These are phyloP conservation scores for Platyrinchus mystaceus DNA, from an alignment of 2,797 vertebrate species.

Conservation along the genomic window DNA sequence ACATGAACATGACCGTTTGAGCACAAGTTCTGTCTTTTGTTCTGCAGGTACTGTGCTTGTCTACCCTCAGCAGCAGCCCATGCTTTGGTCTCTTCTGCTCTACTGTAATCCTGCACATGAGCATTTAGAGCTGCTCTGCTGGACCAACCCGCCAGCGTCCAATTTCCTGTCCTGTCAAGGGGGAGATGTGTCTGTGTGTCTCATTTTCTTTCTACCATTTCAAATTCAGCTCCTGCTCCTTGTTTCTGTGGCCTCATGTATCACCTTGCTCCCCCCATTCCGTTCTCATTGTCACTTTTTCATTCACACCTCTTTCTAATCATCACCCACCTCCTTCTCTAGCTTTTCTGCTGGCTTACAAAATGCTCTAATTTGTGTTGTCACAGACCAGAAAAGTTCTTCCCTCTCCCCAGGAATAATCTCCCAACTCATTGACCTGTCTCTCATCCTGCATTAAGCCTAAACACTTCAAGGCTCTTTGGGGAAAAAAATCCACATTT, in stretches of 20 bases:
- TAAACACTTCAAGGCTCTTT: not conserved
- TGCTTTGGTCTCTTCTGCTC: not conserved
- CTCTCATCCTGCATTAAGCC: not conserved
- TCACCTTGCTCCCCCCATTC: not conserved
- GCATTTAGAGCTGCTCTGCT: not conserved
- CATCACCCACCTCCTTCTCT: not conserved
- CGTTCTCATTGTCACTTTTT: not conserved
- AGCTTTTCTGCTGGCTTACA: not conserved
- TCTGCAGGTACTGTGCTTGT: not conserved
- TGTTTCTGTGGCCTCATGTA: not conserved
- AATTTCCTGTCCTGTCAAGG: not conserved
- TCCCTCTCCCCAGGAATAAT: not conserved
- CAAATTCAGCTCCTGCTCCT: not conserved
- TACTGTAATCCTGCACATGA: not conserved
- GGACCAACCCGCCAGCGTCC: not conserved
- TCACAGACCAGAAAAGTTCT: not conserved
- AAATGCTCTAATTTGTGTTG: not conserved
- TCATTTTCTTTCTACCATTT: not conserved
- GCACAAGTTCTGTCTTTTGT: not conserved
- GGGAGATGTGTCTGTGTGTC: not conserved
- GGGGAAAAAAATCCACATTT: not conserved
- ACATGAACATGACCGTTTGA: accelerated
- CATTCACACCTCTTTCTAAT: not conserved
- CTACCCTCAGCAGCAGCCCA: not conserved
- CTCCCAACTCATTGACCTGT: not conserved